phyloP scores from a whole-genome alignment of 2,888 invertebrate species.

The Physocephala rufipes region DNA sequence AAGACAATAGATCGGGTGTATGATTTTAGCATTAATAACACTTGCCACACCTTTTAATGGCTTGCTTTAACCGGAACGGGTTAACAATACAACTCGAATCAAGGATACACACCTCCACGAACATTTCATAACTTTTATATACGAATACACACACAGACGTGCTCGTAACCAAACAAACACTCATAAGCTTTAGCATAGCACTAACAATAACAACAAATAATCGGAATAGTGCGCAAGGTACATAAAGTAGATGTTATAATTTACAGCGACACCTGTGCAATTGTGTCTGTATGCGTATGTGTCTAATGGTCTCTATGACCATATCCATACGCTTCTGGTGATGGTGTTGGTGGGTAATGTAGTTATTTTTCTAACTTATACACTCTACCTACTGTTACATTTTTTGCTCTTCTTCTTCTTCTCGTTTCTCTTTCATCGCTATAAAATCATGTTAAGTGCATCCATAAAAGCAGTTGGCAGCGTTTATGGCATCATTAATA shows the following conservation, averaged over 20 bases:
- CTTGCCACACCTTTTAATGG: slow-evolving; percentile 25
- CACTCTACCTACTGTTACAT: neutral
- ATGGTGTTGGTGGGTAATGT: neutral
- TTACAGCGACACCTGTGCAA: neutral
- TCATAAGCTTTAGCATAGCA: neutral
- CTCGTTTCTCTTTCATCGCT: neutral
- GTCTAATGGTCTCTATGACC: too few relatives aligned
- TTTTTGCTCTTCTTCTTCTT: neutral
- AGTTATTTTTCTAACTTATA: neutral
- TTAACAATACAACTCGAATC: neutral
- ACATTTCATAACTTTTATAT: neutral
- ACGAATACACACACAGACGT: slow-evolving; percentile 5
- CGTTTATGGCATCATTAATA: slow-evolving; percentile 10
- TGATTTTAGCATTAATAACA: slow-evolving; percentile 16
- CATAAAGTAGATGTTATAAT: slow-evolving; percentile 22
- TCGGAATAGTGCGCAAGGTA: neutral
- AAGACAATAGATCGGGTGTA: slow-evolving; percentile 19
- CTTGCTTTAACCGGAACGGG: neutral
- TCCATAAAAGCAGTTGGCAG: slow-evolving; percentile 24
- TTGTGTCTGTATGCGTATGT: slow-evolving; percentile 6
- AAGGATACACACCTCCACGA: slow-evolving; percentile 9
- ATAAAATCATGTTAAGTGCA: slow-evolving; percentile 32
- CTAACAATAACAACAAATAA: slow-evolving; percentile 9
- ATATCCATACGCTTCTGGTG: neutral
- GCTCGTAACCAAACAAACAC: too few relatives aligned